Conservation (phyloP, 2,888 invertebrate genomes). For the Imbricaverruca yamaguchii region DNA sequence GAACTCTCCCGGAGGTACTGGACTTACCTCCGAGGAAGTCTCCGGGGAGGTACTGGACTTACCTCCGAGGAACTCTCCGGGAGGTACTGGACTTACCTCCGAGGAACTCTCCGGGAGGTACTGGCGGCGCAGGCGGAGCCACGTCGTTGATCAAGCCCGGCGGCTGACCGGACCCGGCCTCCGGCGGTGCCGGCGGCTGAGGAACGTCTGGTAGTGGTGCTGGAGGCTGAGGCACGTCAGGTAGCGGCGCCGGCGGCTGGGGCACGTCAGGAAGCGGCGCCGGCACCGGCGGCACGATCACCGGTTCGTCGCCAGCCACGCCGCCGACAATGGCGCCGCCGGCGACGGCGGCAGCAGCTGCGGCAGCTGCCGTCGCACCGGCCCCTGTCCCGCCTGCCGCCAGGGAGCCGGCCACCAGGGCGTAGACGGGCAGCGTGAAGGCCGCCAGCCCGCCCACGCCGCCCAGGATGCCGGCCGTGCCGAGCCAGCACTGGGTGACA, state of each 20-base stretch:
- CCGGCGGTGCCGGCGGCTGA: not conserved
- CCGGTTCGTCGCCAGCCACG: not conserved
- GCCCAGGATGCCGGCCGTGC: slow-evolving; percentile 5
- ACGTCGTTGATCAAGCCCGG: not conserved
- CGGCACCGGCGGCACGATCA: not conserved
- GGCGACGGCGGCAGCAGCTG: not conserved
- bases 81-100: no score
- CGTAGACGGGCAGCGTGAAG: not conserved
- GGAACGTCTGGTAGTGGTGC: not conserved
- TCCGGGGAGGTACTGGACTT: no score
- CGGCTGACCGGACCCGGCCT: not conserved
- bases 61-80: no score
- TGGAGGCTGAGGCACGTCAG: not conserved
- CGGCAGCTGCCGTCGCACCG: not conserved
- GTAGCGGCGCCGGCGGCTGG: not conserved
- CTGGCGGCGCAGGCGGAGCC: no score
- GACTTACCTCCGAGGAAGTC: no score
- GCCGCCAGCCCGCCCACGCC: slow-evolving; percentile 2
- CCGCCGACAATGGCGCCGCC: not conserved
- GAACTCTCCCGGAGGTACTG: no score
- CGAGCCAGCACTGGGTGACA: not conserved
- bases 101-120: no score
- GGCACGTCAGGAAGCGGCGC: not conserved
- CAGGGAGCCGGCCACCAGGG: not conserved
- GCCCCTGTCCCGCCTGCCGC: not conserved